These are phyloP conservation scores for Teleopsis dalmanni DNA, from an alignment of 1,140 invertebrate genomes.

Conservation along the genomic window DNA sequence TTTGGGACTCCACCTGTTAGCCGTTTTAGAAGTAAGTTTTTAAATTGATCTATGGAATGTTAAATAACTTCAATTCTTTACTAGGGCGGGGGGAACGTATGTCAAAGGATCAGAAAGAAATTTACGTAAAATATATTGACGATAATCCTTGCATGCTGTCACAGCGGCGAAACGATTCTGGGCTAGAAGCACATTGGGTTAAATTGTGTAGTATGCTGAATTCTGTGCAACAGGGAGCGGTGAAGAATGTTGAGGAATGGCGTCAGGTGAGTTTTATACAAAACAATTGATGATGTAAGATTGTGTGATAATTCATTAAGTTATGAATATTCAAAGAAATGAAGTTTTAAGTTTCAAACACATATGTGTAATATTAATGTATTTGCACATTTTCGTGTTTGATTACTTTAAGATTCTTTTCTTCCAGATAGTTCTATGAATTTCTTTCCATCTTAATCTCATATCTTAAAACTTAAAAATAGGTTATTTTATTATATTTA, in stretches of 20 bases:
- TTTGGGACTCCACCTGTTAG: conserved; percentile 20
- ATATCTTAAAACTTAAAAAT: too few relatives aligned
- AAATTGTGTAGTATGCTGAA: conserved; percentile 33
- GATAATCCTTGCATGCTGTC: conserved; percentile 40
- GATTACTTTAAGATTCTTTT: too few relatives aligned
- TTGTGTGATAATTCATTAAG: background rate
- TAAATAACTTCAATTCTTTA: background rate
- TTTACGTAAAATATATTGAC: conserved; percentile 40
- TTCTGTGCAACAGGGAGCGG: conserved; percentile 36
- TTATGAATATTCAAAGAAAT: background rate
- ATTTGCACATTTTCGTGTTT: too few relatives aligned
- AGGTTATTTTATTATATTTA: too few relatives aligned
- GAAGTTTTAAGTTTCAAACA: too few relatives aligned
- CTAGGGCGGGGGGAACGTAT: conserved; percentile 37
- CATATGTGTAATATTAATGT: too few relatives aligned
- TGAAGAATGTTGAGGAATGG: conserved; percentile 41
- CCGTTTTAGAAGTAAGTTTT: conserved; percentile 36
- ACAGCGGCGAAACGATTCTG: conserved; percentile 34
- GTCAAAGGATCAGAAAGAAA: conserved; percentile 40
- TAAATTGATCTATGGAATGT: background rate
- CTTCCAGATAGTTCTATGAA: too few relatives aligned
- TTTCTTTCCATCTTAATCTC: too few relatives aligned
- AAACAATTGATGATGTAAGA: background rate
- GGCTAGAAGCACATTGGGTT: conserved; percentile 33
- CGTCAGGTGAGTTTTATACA: conserved; percentile 14